Percentiles rank a stretch among this genome's conserved stretches.
These are phyloP conservation scores for Ectemnius cavifrons DNA, from an alignment of 2,888 invertebrate species.

Conservation along the genomic window DNA sequence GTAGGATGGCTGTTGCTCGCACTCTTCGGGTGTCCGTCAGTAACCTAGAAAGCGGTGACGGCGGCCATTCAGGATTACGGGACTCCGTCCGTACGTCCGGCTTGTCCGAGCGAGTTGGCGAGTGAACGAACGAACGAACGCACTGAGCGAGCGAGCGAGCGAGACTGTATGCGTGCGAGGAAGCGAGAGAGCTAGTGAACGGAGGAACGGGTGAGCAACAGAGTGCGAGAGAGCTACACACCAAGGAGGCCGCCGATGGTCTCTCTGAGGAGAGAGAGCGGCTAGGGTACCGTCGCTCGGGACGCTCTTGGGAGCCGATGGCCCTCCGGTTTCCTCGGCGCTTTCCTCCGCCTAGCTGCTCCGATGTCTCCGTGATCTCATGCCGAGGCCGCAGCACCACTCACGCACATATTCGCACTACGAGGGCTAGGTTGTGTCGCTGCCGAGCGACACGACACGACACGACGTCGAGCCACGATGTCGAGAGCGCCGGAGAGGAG, in stretches of 20 bases:
- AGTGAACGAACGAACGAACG: conserved; percentile 27
- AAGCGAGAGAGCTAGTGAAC: not conserved
- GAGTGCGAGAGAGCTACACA: not conserved
- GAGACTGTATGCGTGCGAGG: not conserved
- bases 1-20: conserved; percentile 17
- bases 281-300: not conserved
- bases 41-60: conserved; percentile 73
- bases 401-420: no score
- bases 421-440: no score
- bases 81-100: conserved; percentile 61
- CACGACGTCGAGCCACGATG: no score
- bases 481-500: no score
- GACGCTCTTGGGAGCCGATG: conserved; percentile 1
- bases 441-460: no score
- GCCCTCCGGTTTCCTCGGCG: not conserved
- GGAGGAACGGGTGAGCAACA: conserved; percentile 12
- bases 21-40: conserved; percentile 67
- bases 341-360: no score
- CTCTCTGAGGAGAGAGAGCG: not conserved
- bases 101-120: conserved; percentile 43
- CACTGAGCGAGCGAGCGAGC: conserved; percentile 13
- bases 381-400: no score
- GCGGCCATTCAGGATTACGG: conserved; percentile 73
- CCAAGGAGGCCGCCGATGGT: not conserved
- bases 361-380: no score